phyloP scores from a whole-genome alignment of 2,888 invertebrate species.

The Tenthredo notha region DNA sequence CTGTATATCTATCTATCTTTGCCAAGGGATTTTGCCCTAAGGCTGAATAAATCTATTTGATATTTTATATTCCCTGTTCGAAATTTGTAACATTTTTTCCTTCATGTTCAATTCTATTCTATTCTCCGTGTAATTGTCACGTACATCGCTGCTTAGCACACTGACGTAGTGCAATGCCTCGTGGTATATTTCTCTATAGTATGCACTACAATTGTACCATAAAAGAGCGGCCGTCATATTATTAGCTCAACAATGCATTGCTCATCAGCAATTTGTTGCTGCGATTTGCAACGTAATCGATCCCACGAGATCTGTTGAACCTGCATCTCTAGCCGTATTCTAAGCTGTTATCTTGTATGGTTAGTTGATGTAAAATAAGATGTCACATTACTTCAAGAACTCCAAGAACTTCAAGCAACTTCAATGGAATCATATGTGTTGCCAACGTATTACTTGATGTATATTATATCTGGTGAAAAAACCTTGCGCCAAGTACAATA shows the following conservation, averaged over 20 bases:
- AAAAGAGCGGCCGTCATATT: background rate
- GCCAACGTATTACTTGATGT: background rate
- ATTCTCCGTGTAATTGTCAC: background rate
- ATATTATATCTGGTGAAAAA: background rate
- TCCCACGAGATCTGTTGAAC: background rate
- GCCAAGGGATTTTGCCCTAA: background rate
- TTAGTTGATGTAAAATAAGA: background rate
- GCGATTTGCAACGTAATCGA: background rate
- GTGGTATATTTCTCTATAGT: background rate
- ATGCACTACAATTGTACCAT: background rate
- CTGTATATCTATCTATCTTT: background rate
- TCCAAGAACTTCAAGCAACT: background rate
- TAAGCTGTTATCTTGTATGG: background rate
- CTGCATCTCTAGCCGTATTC: background rate
- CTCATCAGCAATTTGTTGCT: background rate
- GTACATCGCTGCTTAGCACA: background rate
- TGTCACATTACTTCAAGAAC: background rate
- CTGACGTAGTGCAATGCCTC: background rate
- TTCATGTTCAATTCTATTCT: background rate
- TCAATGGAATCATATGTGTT: background rate
- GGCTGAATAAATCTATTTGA: background rate
- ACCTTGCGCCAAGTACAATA: too few relatives aligned
- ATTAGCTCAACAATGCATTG: background rate
- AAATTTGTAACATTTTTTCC: background rate
- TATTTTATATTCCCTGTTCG: background rate